Evolutionary conservation across 2,113 vertebrate genomes (phyloP).

Genomic region (Anguilla japonica): DNA sequence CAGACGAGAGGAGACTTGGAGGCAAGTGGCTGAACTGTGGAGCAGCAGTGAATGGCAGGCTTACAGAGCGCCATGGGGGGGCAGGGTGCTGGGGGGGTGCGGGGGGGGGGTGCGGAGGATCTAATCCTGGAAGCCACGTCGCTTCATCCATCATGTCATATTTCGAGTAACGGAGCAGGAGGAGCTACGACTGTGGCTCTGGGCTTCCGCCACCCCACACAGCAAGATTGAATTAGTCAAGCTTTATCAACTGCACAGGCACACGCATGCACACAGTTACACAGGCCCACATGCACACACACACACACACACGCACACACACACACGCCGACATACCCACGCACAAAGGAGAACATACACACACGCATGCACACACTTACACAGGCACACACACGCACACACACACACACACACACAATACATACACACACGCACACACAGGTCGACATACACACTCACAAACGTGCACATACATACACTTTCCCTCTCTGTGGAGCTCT

Average conservation of each 20-base stretch:
- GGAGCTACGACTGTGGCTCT: not conserved
- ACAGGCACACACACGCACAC: constrained; percentile 14
- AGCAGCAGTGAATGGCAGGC: not conserved
- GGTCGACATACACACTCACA: not conserved
- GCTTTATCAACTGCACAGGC: not conserved
- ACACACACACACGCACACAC: constrained; percentile 13
- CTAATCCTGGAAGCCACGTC: not conserved
- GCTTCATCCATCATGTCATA: not conserved
- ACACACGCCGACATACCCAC: constrained; percentile 5
- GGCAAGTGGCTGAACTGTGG: no score
- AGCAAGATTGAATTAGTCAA: not conserved
- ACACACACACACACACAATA: not conserved
- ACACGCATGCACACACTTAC: constrained; percentile 15
- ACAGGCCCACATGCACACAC: no score
- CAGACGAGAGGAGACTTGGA: not conserved
- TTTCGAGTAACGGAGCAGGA: not conserved
- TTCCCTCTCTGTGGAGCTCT: not conserved
- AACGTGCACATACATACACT: not conserved
- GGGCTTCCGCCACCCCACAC: not conserved
- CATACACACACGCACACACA: not conserved
- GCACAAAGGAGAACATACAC: no score
- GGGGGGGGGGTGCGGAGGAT: not conserved
- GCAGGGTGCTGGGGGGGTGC: no score
- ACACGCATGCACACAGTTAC: not conserved
- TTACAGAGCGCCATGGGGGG: no score